Conservation (phyloP, 2,113 vertebrate species). For the Pungitius pungitius region DNA sequence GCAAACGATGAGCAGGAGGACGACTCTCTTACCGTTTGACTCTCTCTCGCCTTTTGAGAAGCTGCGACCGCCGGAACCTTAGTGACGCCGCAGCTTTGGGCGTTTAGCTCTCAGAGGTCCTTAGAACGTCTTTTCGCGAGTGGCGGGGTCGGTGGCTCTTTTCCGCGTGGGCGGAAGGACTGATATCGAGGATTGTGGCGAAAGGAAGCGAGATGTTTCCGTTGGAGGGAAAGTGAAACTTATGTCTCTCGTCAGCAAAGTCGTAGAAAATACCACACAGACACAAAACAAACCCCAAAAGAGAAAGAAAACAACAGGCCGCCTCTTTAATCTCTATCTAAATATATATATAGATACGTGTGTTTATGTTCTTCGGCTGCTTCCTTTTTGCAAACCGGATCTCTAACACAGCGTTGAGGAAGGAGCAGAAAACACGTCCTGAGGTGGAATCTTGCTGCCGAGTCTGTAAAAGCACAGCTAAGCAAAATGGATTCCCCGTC, state of each 20-base stretch:
- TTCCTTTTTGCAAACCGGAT: not conserved
- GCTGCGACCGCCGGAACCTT: not conserved
- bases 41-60: not conserved
- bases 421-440: conserved; percentile 21
- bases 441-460: conserved; percentile 43
- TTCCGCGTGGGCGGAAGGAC: not conserved
- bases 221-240: conserved; percentile 17
- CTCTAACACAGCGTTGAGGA: not conserved
- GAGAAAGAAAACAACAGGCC: not conserved
- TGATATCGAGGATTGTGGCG: not conserved
- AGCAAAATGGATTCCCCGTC: conserved; percentile 51
- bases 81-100: too few relatives aligned
- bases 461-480: conserved; percentile 45
- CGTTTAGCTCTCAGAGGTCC: conserved; percentile 3
- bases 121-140: not conserved
- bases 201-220: conserved; percentile 39
- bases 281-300: not conserved
- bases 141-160: not conserved
- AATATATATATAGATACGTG: not conserved
- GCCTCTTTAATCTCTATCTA: not conserved
- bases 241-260: not conserved
- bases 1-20: not conserved
- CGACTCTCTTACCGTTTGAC: not conserved
- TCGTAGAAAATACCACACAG: not conserved
- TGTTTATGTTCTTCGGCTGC: not conserved